Evolutionary conservation across 2,888 invertebrate species (phyloP).

Genomic region (Troides aeacus): DNA sequence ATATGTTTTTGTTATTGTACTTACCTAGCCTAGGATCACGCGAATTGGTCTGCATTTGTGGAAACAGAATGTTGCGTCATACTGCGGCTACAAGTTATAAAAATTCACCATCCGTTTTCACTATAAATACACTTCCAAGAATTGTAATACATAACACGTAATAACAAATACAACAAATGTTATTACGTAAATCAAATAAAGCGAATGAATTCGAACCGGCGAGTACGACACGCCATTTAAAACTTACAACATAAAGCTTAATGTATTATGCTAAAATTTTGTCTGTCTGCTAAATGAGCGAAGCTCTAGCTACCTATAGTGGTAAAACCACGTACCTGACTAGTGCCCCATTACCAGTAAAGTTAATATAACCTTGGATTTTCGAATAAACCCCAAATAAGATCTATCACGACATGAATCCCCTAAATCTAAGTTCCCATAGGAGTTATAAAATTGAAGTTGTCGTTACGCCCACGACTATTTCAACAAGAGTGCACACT

Average conservation of each 20-base stretch:
- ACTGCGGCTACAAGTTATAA: background rate
- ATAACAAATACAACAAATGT: background rate
- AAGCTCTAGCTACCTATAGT: no score
- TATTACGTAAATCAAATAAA: background rate
- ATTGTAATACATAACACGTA: background rate
- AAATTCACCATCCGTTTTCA: background rate
- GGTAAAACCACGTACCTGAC: no score
- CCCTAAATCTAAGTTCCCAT: no score
- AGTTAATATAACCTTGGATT: no score
- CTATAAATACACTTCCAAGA: background rate
- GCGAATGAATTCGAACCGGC: background rate
- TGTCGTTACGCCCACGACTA: no score
- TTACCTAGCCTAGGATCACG: background rate
- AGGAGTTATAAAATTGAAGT: no score
- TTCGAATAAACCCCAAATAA: no score
- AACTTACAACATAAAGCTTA: background rate
- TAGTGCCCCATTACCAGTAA: no score
- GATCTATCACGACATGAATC: no score
- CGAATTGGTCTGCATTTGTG: background rate
- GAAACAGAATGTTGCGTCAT: background rate
- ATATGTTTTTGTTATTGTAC: background rate
- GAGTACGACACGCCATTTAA: background rate
- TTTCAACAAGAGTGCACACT: no score
- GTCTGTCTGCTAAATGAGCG: no score
- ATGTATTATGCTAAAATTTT: background rate